phyloP scores from a whole-genome alignment of 2,797 vertebrate species.

The Triplophysa yarkandensis region DNA sequence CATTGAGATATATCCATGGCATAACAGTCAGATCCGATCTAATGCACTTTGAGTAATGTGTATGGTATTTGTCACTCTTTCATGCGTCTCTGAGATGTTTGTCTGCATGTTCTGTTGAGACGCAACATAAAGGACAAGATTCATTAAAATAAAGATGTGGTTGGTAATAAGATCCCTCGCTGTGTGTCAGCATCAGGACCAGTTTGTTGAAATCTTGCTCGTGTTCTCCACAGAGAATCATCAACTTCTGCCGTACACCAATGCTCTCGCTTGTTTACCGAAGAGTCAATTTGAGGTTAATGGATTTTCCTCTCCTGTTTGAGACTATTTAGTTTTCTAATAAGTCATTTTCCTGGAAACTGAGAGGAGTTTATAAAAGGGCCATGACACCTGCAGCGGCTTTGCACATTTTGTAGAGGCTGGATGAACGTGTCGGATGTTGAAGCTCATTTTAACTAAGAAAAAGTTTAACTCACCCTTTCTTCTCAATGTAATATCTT shows the following conservation, averaged over 20 bases:
- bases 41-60: neutral
- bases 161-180: conserved; percentile 38
- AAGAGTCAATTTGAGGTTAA: conserved; percentile 43
- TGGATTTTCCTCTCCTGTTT: conserved; percentile 38
- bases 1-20: neutral
- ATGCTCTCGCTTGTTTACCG: conserved; percentile 34
- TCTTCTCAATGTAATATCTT: neutral
- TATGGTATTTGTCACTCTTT: neutral
- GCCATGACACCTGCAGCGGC: conserved; percentile 6
- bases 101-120: conserved; percentile 31
- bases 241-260: conserved; percentile 17
- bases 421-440: neutral
- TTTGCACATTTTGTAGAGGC: conserved; percentile 17
- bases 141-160: conserved; percentile 51
- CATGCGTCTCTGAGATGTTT: conserved; percentile 32
- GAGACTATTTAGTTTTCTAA: conserved; percentile 33
- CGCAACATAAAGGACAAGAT: conserved; percentile 39
- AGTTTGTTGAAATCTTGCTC: conserved; percentile 37
- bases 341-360: conserved; percentile 34
- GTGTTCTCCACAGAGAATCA: conserved; percentile 19
- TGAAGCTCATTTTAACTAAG: conserved; percentile 2
- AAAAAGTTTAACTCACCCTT: neutral
- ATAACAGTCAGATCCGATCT: neutral
- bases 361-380: neutral
- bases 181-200: conserved; percentile 12